Conservation (phyloP, 2,797 vertebrate species). For the Pantherophis alleghaniensis region DNA sequence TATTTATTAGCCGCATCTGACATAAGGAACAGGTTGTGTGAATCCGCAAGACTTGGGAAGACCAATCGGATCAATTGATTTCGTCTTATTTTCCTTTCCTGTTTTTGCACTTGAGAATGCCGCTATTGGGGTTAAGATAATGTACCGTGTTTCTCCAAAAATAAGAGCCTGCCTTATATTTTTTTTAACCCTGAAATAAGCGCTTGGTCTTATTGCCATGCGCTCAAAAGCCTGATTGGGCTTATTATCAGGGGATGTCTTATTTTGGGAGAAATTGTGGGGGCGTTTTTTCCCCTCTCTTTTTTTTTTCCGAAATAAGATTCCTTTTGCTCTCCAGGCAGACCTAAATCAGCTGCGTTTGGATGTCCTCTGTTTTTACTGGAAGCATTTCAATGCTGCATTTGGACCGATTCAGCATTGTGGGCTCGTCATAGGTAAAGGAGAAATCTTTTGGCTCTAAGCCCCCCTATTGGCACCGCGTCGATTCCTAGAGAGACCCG, state of each 20-base stretch:
- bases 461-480: constrained; percentile 63
- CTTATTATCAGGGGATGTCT: too few relatives aligned
- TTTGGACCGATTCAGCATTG: constrained; percentile 66
- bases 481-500: constrained; percentile 62
- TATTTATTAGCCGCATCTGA: not conserved
- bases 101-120: constrained; percentile 24
- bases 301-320: not conserved
- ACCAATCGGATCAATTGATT: not conserved
- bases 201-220: too few relatives aligned
- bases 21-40: too few relatives aligned
- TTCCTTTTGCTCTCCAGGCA: constrained; percentile 58
- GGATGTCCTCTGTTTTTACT: constrained; percentile 56
- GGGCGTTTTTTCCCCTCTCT: not conserved
- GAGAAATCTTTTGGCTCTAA: constrained; percentile 67
- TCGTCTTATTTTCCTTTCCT: not conserved
- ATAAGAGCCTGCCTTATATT: too few relatives aligned
- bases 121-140: constrained; percentile 20
- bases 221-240: too few relatives aligned
- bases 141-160: too few relatives aligned
- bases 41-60: not conserved
- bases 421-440: constrained; percentile 62
- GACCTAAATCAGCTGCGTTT: constrained; percentile 56
- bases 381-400: constrained; percentile 68
- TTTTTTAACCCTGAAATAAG: too few relatives aligned
- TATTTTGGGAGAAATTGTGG: not conserved